Conservation (phyloP, 30 jellyfish, hydroid and myxozoan genomes). For the Pelagia noctiluca region DNA sequence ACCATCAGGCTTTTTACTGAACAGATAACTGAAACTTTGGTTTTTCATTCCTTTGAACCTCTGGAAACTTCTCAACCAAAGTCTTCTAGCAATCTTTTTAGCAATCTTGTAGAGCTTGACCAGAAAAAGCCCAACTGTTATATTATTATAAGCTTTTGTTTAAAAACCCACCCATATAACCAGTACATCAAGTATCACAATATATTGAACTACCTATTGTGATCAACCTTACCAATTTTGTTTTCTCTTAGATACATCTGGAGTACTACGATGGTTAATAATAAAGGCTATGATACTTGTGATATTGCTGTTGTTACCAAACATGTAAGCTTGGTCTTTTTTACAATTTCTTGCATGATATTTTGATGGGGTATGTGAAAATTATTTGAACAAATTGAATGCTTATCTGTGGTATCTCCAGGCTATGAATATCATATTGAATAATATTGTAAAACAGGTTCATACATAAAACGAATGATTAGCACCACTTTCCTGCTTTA, state of each 20-base stretch:
- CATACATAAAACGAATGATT: too few relatives aligned
- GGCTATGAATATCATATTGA: too few relatives aligned
- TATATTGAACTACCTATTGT: neutral
- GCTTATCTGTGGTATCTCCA: constrained; percentile 6
- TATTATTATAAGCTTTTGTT: too few relatives aligned
- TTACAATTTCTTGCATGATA: neutral
- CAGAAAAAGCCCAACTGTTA: too few relatives aligned
- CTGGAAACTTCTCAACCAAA: too few relatives aligned
- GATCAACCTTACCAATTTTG: neutral
- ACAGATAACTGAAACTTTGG: too few relatives aligned
- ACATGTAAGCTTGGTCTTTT: constrained; percentile 2
- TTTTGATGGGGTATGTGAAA: constrained; percentile 5
- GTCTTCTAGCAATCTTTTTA: too few relatives aligned
- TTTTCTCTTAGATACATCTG: constrained; percentile 28
- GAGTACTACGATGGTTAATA: constrained; percentile 24
- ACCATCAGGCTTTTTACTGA: too few relatives aligned
- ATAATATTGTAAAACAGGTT: too few relatives aligned
- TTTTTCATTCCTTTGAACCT: too few relatives aligned
- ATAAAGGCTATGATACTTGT: neutral
- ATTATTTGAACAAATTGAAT: constrained; percentile 15
- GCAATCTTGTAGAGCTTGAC: too few relatives aligned
- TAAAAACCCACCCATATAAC: neutral
- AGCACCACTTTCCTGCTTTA: too few relatives aligned
- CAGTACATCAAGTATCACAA: neutral
- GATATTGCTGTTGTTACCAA: constrained; percentile 13